Base-by-base conservation (phyloP, 2,888 invertebrate genomes). In the Chymomyza amoena region DNA sequence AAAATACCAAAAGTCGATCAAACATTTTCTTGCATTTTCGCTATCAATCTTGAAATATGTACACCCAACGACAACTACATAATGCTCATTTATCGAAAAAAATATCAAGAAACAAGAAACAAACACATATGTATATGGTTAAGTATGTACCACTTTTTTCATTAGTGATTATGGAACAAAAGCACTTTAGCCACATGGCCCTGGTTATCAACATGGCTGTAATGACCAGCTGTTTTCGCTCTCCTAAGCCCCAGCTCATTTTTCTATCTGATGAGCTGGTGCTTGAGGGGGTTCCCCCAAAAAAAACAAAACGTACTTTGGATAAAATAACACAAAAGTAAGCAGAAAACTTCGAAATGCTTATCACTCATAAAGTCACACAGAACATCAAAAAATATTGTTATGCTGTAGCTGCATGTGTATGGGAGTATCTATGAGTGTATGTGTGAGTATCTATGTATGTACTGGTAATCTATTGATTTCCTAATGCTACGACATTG, bases 401-500 rank as follows among this genome's bases (percentile, higher is more conserved):
- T 72, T 79, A 68, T 70, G 72, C 20, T 20, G 79, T 76, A 69
- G 66, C 60, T 60, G 76, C 70, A 72, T 70, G 71, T 63, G 66
- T 63, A 51, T 51, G 1, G n/a, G 16, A 51, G 51, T 51, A 51
- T 51, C 15, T 51, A 1, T 51, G n/a, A n/a, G 16, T 51, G 51
- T 20, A 20, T 20, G 20, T 2, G 20, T 25, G 25, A 2, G 25
- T 25, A 25, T 25, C 25, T 25, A 2, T 2, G n/a, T 64, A 60
- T 60, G 65, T 63, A 51, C 69, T 57, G 39, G 32, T 72, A 61
- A 67, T 66, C 73, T 78, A 83, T 83, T 83, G 87, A 82, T 82
- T 87, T 85, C 69, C 71, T 65, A 75, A 75, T 59, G 59, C 10
- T 59, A 25, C 64, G 80, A 78, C 80, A 80, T 54, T 54, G 54